Percentiles rank a stretch among this genome's conserved stretches.
Evolutionary conservation across 2,113 vertebrate species (phyloP).

Genomic region (Anser brachyrhynchus): DNA sequence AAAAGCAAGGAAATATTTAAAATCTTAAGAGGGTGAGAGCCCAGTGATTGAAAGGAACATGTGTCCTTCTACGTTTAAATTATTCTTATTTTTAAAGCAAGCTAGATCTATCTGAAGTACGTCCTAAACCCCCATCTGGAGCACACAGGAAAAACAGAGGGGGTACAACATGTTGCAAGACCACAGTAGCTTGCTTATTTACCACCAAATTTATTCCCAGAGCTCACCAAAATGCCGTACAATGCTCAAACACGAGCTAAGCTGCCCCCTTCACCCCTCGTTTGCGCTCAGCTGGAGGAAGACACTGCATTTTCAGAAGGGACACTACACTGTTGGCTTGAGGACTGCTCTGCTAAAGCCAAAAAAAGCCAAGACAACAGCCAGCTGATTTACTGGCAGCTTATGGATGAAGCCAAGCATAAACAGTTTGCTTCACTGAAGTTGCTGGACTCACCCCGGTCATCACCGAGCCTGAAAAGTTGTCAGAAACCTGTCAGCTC

Average conservation of each 20-base stretch:
- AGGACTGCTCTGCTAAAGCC: neutral
- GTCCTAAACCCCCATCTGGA: neutral
- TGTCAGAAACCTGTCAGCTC: neutral
- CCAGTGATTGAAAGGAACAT: neutral
- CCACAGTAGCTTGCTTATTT: neutral
- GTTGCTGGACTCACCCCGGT: neutral
- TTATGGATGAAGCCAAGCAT: neutral
- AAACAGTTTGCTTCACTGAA: neutral
- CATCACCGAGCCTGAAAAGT: neutral
- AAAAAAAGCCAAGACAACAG: neutral
- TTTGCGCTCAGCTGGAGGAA: neutral
- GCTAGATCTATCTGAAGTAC: neutral
- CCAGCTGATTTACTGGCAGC: neutral
- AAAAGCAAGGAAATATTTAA: neutral
- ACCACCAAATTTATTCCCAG: accelerated
- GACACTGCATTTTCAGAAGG: neutral
- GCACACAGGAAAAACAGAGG: neutral
- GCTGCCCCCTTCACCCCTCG: neutral
- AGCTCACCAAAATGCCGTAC: neutral
- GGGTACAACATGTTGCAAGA: neutral
- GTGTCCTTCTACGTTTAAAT: neutral
- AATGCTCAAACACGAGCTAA: neutral
- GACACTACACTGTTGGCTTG: neutral
- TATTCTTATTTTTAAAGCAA: neutral
- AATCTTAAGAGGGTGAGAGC: neutral